Base-by-base conservation (phyloP, 1,140 invertebrate genomes). In the Bradysia coprophila region DNA sequence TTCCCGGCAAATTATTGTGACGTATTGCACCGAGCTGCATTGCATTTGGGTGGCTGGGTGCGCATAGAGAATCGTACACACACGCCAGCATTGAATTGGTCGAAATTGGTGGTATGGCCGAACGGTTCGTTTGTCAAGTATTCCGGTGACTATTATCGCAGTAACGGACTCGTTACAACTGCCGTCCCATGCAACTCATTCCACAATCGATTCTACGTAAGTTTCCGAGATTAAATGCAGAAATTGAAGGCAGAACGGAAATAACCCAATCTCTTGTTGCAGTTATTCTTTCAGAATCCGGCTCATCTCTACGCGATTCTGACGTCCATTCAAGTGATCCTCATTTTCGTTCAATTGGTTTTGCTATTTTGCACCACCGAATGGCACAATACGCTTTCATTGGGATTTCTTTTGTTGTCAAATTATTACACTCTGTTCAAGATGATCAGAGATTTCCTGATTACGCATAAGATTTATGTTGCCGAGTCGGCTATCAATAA, bases 391-490 rank as follows among this genome's bases (percentile, higher is more conserved):
- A 74, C 93, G 22, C 54, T 95, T 9, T 87, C 89, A 15, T 69
- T 92, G 45, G 74, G 82, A 11, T 66, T 92, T 23, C 65, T 95
- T 20, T 69, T 93, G 9, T 78, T 90, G 52, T 82, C 85, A 38
- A 94, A 93, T 61, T 92, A 92, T 62, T 83, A 89, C 49, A 82
- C 87, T 1, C 68, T 97, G 5, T 95, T 88, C 51, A 92, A 92
- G 64, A 66, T 93, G 40, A 66, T 79, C 4, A 68, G 90, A 41
- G 88, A 95, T 59, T 86, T 81, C 59, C 62, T 92, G 1, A 73
- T 94, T 31, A 77, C 88, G 43, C 81, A 75, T 65, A 80, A 78
- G 55, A 71, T 88, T 5, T 89, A 88, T 51, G 73, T 75, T 50
- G 70, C 78, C 0, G 82, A 88, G 60, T 67, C 72, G 49, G 66